Evolutionary conservation across 2,888 invertebrate species (phyloP), one percentile per base, ranked within the genome.

Genomic region (Gastrophysa polygoni): DNA sequence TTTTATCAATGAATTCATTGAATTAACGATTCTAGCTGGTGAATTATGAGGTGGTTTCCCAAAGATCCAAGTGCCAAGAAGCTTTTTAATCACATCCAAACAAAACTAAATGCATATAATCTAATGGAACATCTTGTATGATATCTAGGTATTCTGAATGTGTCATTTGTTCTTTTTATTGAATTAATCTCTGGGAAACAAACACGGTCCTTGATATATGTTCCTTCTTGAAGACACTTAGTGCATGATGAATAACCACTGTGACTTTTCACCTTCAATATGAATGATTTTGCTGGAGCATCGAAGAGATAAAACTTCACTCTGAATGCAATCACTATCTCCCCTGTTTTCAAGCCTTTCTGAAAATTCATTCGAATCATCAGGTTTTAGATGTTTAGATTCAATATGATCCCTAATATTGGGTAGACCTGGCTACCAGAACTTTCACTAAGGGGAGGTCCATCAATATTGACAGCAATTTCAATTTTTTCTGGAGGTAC

Each of bases 1-100:
- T 46, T 18, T 44, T 8, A 28, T 55, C 2, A 44, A 55, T 29
- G 1, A 21, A 46, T 55, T 29, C 17, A 55, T 55, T 1, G 16
- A 20, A 16, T 14, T 55, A 2, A 29, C 44, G 43, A 46, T 46
- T 55, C 29, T 46, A 46, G 17, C 28, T 28, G 46, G 55, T 55
- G 28, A 55, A 55, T 55, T 44, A 55, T 55, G 44, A 44, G 28
- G 55, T 46, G 55, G 55, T 46, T 46, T 24, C 43, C 55, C 55
- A 46, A 28, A 55, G 43, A 55, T 17, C 46, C 29, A 55, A 55
- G 46, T 46, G 38, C 20, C 55, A 55, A 55, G 44, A 10, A 55
- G 18, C 28, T 28, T 55, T 16, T 56, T 14, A 29, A 20, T 56
- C 7, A n/a, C n/a, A n/a, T n/a, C n/a, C n/a, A n/a, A n/a, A n/a